Percentiles rank a stretch among this genome's conserved stretches.
phyloP scores from a whole-genome alignment of 1,140 invertebrate species.

The Matsumurasca onukii region DNA sequence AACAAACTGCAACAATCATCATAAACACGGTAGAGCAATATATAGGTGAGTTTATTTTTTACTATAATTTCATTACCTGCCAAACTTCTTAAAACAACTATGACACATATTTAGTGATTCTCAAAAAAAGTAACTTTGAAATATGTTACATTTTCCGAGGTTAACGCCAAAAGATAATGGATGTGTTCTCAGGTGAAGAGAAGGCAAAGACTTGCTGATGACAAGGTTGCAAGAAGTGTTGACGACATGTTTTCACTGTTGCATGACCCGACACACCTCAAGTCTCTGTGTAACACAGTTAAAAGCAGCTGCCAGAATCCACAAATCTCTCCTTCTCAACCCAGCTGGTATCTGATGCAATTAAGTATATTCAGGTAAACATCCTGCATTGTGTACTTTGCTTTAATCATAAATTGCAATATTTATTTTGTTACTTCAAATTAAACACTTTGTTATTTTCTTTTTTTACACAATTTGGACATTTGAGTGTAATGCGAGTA shows the following conservation, averaged over 20 bases:
- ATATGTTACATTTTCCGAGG: no score
- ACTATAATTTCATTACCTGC: no score
- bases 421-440: no score
- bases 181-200: neutral
- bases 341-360: neutral
- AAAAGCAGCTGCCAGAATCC: neutral
- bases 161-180: no score
- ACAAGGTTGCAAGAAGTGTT: slow-evolving; percentile 27
- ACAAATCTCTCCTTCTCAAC: slow-evolving; percentile 12
- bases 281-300: neutral
- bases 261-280: slow-evolving; percentile 29
- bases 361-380: neutral
- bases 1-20: slow-evolving; percentile 6
- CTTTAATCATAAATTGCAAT: no score
- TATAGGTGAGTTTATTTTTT: slow-evolving; percentile 5
- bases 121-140: no score
- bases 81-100: no score
- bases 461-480: no score
- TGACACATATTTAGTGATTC: no score
- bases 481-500: no score
- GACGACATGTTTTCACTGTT: slow-evolving; percentile 27
- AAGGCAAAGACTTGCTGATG: slow-evolving; percentile 21
- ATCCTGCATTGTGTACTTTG: neutral
- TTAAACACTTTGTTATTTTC: no score
- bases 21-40: neutral